Conservation (phyloP, 2,113 vertebrate genomes). For the Cryptoleucopteryx plumbea region DNA sequence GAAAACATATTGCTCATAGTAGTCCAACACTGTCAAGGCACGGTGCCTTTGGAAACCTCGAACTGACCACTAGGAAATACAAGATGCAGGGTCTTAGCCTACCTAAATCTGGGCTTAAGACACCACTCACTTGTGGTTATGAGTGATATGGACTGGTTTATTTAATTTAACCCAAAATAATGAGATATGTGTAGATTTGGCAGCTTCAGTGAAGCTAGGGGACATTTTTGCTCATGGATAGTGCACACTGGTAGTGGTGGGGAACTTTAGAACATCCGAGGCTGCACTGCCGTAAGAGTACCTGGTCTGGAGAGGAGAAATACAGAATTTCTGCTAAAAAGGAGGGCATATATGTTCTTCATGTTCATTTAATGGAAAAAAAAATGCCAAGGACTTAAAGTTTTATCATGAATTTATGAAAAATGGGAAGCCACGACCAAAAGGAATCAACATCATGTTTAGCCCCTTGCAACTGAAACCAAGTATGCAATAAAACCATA, state of each 20-base stretch:
- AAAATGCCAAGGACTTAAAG: background rate
- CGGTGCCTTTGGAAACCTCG: background rate
- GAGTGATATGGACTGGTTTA: background rate
- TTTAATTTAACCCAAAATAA: background rate
- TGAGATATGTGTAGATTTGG: background rate
- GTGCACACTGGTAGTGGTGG: background rate
- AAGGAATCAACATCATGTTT: background rate
- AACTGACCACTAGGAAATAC: background rate
- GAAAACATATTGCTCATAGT: background rate
- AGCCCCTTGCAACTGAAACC: background rate
- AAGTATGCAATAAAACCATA: background rate
- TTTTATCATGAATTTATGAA: background rate
- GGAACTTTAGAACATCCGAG: background rate
- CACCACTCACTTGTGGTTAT: background rate
- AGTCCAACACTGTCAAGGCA: background rate
- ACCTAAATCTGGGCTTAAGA: background rate
- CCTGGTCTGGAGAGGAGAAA: background rate
- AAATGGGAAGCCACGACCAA: background rate
- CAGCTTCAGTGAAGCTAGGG: background rate
- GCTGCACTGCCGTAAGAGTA: background rate
- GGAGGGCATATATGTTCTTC: background rate
- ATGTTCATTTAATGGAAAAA: background rate
- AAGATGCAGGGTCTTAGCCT: background rate
- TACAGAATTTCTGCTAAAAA: background rate
- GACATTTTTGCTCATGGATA: background rate